phyloP scores from a whole-genome alignment of 2,888 invertebrate species.

The Camptogramma bilineatum region DNA sequence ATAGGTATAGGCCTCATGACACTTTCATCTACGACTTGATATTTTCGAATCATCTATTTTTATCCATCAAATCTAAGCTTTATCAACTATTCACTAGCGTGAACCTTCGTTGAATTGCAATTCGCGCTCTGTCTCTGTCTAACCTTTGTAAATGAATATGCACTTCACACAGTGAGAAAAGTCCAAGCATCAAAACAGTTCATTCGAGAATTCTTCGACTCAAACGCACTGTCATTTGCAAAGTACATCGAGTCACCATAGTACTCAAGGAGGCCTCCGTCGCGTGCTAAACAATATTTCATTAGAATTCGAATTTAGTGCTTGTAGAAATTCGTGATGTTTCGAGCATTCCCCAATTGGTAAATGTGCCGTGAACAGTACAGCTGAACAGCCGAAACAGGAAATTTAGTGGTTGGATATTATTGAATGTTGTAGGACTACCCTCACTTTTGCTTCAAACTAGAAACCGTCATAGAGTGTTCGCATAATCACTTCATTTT shows the following conservation, averaged over 20 bases:
- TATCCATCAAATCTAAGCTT: too few species aligned
- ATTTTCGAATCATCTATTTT: too few species aligned
- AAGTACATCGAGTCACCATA: constrained; percentile 43
- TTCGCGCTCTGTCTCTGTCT: too few species aligned
- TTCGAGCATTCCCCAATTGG: constrained; percentile 42
- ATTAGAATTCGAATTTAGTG: constrained; percentile 57
- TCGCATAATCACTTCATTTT: not conserved
- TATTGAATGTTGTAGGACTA: constrained; percentile 29
- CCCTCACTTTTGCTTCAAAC: not conserved
- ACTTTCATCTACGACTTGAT: too few species aligned
- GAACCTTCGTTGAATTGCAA: too few species aligned
- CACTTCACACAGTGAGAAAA: too few species aligned
- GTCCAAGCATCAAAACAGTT: not conserved
- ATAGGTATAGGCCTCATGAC: too few species aligned
- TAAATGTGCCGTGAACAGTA: constrained; percentile 35
- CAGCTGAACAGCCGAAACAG: constrained; percentile 27
- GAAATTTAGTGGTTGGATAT: constrained; percentile 30
- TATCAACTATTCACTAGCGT: too few species aligned
- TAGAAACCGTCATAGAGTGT: not conserved
- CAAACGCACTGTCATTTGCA: constrained; percentile 5
- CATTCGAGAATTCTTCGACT: constrained; percentile 12
- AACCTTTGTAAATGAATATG: too few species aligned
- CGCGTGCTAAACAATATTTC: constrained; percentile 61
- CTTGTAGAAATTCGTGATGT: constrained; percentile 51
- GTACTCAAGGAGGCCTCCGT: constrained; percentile 46